These are phyloP conservation scores for Aplocera efformata DNA, from an alignment of 2,888 invertebrate genomes.

Conservation along the genomic window DNA sequence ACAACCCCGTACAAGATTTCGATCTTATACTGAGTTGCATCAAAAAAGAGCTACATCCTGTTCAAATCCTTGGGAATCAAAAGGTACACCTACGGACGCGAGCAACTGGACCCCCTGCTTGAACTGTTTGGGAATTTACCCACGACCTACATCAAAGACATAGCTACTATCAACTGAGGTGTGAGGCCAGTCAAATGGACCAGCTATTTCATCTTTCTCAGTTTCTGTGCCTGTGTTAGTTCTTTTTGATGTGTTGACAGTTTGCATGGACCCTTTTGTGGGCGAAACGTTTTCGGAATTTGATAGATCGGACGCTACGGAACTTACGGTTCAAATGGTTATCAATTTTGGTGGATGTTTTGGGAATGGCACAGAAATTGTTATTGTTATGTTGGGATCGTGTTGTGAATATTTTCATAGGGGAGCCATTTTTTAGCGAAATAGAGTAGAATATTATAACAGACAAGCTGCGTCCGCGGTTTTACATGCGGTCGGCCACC, in stretches of 20 bases:
- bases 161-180: too few species aligned
- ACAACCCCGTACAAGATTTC: too few species aligned
- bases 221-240: constrained; percentile 13
- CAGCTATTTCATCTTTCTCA: background rate
- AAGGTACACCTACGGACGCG: too few species aligned
- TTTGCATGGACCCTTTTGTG: constrained; percentile 21
- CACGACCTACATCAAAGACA: too few species aligned
- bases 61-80: too few species aligned
- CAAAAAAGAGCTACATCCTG: too few species aligned
- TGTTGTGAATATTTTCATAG: background rate
- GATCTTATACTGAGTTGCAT: too few species aligned
- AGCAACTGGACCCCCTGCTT: too few species aligned
- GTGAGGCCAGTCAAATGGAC: background rate
- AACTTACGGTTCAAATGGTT: constrained; percentile 15
- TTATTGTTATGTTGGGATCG: constrained; percentile 6
- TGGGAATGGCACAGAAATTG: constrained; percentile 4
- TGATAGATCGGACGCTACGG: constrained; percentile 14
- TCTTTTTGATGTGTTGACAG: constrained; percentile 27
- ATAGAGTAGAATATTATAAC: background rate
- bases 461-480: too few species aligned
- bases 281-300: constrained; percentile 21
- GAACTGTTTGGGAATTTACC: too few species aligned
- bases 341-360: constrained; percentile 19
- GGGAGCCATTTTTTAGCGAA: background rate
- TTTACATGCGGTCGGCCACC: too few species aligned